A percentile compares a stretch with the other conserved stretches of the same genome.
Conservation (phyloP, 2,113 vertebrate species). For the Aldabrachelys gigantea region DNA sequence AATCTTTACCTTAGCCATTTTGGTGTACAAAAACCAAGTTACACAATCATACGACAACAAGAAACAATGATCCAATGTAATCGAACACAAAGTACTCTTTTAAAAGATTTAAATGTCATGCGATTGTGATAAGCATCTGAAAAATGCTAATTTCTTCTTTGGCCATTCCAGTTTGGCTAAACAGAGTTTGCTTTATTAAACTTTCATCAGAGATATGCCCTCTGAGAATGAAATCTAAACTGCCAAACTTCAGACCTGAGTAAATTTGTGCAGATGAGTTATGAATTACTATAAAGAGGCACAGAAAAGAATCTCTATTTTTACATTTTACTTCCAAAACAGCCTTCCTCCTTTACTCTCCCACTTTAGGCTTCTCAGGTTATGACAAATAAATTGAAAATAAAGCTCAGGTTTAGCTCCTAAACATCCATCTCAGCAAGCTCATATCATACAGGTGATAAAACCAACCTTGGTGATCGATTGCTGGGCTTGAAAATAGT, state of each 20-base stretch:
- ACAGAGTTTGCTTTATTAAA: neutral
- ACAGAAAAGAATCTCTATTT: neutral
- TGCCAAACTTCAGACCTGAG: neutral
- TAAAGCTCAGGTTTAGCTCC: neutral
- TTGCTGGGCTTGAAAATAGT: neutral
- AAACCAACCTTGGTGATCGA: neutral
- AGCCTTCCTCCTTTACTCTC: neutral
- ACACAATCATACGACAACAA: neutral
- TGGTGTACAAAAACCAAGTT: neutral
- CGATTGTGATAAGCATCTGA: neutral
- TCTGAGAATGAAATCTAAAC: neutral
- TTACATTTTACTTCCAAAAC: neutral
- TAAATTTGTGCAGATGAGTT: neutral
- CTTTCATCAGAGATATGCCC: fast-evolving
- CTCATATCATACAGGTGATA: neutral
- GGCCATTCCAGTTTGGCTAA: neutral
- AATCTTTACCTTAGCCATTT: neutral
- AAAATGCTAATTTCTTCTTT: neutral
- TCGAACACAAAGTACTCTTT: neutral
- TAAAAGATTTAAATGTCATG: neutral
- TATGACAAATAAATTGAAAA: neutral
- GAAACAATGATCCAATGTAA: neutral
- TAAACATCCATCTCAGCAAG: neutral
- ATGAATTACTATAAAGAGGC: neutral
- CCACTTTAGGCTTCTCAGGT: neutral